phyloP scores from a whole-genome alignment of 2,888 invertebrate genomes.

The Poecilus cupreus region DNA sequence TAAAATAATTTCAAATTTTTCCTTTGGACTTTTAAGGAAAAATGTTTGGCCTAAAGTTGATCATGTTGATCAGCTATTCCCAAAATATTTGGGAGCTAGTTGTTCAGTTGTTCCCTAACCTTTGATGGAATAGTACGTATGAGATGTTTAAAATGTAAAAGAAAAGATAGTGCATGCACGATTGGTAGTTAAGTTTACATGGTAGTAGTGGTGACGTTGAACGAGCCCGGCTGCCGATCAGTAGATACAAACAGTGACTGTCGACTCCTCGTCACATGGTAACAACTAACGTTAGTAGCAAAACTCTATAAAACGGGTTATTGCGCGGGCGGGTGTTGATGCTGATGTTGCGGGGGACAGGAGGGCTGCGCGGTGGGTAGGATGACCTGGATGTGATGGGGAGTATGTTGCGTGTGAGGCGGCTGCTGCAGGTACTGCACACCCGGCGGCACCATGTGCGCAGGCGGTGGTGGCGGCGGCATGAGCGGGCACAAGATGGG shows the following conservation, averaged over 20 bases:
- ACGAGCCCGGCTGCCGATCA: constrained; percentile 30
- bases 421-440: constrained; percentile 74
- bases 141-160: too few species aligned
- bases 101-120: background rate
- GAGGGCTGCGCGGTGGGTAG: constrained; percentile 71
- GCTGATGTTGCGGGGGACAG: constrained; percentile 68
- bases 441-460: constrained; percentile 70
- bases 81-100: background rate
- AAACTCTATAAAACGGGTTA: constrained; percentile 62
- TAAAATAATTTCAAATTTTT: background rate
- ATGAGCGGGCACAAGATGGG: constrained; percentile 78
- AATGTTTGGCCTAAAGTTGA: background rate
- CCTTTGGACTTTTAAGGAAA: background rate
- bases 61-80: background rate
- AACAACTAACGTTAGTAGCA: constrained; percentile 36
- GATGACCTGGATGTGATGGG: constrained; percentile 72
- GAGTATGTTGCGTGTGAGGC: constrained; percentile 72
- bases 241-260: constrained; percentile 26
- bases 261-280: constrained; percentile 38
- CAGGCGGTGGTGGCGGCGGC: constrained; percentile 73
- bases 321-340: constrained; percentile 68
- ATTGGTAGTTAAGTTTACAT: background rate
- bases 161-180: background rate
- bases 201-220: background rate
- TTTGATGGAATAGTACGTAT: background rate